phyloP scores from a whole-genome alignment of 1,140 invertebrate species.

The Alviniconcha marisindica region DNA sequence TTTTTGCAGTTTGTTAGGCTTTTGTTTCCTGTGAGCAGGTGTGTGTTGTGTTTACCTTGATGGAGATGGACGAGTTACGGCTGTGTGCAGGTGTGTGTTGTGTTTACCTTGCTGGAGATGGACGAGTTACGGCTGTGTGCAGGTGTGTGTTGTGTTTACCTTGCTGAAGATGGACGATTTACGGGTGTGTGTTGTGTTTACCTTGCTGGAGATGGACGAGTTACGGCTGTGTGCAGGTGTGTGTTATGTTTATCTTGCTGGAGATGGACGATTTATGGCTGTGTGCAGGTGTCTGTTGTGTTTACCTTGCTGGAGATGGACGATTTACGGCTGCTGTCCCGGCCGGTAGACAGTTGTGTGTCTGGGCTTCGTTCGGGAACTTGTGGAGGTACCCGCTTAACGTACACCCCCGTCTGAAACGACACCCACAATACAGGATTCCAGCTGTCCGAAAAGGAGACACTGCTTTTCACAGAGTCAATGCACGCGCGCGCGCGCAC shows the following conservation, averaged over 20 bases:
- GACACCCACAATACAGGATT: too few relatives aligned
- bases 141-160: background rate
- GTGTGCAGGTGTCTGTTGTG: background rate
- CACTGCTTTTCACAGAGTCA: too few relatives aligned
- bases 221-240: background rate
- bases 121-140: background rate
- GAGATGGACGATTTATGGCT: conserved; percentile 26
- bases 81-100: background rate
- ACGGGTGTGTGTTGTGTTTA: background rate
- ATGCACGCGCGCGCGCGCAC: too few relatives aligned
- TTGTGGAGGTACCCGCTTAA: conserved; percentile 20
- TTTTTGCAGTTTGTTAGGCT: too few relatives aligned
- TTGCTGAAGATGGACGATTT: too few relatives aligned
- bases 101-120: background rate
- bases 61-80: too few relatives aligned
- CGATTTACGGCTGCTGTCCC: conserved; percentile 14
- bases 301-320: conserved; percentile 31
- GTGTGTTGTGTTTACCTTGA: background rate
- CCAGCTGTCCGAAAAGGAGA: too few relatives aligned
- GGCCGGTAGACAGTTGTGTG: conserved; percentile 17
- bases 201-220: conserved; percentile 16
- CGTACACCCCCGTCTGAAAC: too few relatives aligned
- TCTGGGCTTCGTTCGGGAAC: conserved; percentile 34
- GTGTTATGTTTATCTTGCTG: background rate
- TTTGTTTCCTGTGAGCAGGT: too few relatives aligned